Evolutionary conservation across 2,113 vertebrate species (phyloP), one percentile per base, ranked within the genome.

Genomic region (Sturnira hondurensis): DNA sequence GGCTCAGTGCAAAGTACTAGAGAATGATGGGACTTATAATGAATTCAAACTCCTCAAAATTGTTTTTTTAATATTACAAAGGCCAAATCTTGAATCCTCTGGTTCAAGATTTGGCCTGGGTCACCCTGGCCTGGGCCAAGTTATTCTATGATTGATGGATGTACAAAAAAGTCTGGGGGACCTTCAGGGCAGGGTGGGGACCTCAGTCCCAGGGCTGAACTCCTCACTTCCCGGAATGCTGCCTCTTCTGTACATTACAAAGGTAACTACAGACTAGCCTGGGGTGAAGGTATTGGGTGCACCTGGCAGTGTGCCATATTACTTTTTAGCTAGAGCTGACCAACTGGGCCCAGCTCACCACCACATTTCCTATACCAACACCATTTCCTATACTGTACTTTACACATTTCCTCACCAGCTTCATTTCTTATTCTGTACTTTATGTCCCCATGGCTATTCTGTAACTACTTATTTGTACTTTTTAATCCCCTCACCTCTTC

Each of bases 161-260:
- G 36, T 6, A 4, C 1, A 8, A 31, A 38, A 13, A 26, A 1
- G 3, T 3, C 41, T 5, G 4, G 16, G 24, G 26, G 10, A 4
- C 38, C 14, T 6, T 38, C 41, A 36, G 41, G 61, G 24, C 12
- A 5, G 47, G 47, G 47, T 1, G 6, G 24, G 24, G 5, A 20
- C 26, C n/a, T 38, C 47, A 54, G 65, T n/a, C 26, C 10, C 36
- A 54, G 47, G 36, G 24, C 67, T 31, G 36, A 41, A 5, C 47
- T n/a, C 38, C 31, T 28, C 28, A 11, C 36, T 56, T 52, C 52
- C 5, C 2, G 7, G 8, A 15, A 22, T 8, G 13, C 0, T 50
- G 11, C 47, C 61, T 31, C 88, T 1, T 17, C 47, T 14, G 63
- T 61, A 70, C 13, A 41, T 16, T 26, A 33, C 38, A 36, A 45